phyloP scores from a whole-genome alignment of 1,140 invertebrate species.

The Anastatus disparis region DNA sequence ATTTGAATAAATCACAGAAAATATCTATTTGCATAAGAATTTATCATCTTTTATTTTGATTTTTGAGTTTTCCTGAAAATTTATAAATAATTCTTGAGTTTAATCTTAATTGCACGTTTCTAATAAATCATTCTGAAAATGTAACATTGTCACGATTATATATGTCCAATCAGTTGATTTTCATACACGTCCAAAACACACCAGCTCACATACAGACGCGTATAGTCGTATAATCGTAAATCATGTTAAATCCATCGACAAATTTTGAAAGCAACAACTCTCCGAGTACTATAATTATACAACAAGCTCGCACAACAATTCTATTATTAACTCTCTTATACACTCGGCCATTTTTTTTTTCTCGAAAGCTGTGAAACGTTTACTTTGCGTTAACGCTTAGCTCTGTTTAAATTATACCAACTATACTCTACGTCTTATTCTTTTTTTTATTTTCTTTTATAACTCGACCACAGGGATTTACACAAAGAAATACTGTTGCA shows the following conservation, averaged over 20 bases:
- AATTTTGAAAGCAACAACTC: background rate
- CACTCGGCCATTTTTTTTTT: background rate
- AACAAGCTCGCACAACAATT: constrained; percentile 17
- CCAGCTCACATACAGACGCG: no score
- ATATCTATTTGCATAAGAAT: no score
- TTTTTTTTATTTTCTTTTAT: background rate
- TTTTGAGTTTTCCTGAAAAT: no score
- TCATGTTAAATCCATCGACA: background rate
- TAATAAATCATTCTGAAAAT: no score
- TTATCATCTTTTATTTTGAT: no score
- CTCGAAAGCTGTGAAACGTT: constrained; percentile 18
- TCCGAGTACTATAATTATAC: constrained; percentile 20
- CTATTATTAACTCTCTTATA: constrained; percentile 35
- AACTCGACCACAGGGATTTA: background rate
- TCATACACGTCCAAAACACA: constrained; percentile 8
- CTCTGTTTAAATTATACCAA: constrained; percentile 11
- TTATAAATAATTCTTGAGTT: no score
- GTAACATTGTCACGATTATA: no score
- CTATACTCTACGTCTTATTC: background rate
- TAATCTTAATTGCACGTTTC: no score
- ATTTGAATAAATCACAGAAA: no score
- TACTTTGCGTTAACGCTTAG: background rate
- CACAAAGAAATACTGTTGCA: constrained; percentile 32
- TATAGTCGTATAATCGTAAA: no score
- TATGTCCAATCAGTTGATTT: no score